Conservation (phyloP, 2,797 vertebrate species). For the Arctocebus calabarensis region DNA sequence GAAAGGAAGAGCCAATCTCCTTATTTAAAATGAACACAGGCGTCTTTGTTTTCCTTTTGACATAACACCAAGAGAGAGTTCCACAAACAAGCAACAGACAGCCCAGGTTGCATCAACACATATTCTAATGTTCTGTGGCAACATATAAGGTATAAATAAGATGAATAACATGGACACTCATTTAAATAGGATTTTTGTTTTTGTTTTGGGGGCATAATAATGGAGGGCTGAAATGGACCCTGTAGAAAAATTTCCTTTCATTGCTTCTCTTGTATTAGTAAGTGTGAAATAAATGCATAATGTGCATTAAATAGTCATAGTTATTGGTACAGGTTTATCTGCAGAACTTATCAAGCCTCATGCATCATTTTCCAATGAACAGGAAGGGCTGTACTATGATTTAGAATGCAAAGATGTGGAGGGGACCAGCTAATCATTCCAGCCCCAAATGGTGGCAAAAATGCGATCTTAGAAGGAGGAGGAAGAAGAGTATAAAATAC, state of each 20-base stretch:
- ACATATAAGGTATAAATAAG: background rate
- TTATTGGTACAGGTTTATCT: background rate
- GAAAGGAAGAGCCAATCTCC: background rate
- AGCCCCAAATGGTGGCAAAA: background rate
- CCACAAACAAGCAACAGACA: no score
- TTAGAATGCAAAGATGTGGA: background rate
- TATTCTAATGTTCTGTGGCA: background rate
- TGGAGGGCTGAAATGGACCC: background rate
- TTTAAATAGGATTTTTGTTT: background rate
- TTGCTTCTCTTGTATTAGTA: background rate
- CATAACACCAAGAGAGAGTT: background rate
- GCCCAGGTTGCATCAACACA: accelerated
- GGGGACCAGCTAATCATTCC: background rate
- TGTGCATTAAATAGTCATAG: background rate
- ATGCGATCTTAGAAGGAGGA: accelerated
- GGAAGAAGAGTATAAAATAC: background rate
- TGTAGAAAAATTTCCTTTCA: background rate
- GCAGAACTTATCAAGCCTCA: background rate
- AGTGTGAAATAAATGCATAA: background rate
- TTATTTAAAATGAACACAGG: background rate
- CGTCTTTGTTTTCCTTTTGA: background rate
- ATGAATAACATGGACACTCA: background rate
- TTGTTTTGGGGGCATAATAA: background rate
- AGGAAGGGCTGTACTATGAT: background rate
- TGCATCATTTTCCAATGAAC: background rate